Evolutionary conservation across 2,888 invertebrate genomes (phyloP).

Genomic region (Neocrepidodera transversa): DNA sequence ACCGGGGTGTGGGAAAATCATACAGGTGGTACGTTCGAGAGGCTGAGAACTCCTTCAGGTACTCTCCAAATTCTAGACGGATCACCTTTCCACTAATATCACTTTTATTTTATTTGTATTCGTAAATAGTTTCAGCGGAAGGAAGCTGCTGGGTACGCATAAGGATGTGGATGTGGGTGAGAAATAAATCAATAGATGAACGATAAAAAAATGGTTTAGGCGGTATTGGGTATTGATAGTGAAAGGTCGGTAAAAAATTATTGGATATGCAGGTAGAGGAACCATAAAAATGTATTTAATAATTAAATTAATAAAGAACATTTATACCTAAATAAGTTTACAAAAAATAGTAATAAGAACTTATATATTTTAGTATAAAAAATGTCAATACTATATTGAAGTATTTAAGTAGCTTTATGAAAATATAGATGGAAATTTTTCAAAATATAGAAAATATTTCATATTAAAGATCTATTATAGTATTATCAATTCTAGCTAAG

Average conservation of each 20-base stretch:
- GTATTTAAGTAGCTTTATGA: no score
- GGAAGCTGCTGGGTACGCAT: slow-evolving; percentile 28
- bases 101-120: slow-evolving; percentile 28
- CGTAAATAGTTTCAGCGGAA: slow-evolving; percentile 31
- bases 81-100: slow-evolving; percentile 25
- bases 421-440: no score
- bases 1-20: slow-evolving; percentile 57
- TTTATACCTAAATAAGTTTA: no score
- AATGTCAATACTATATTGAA: no score
- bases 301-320: no score
- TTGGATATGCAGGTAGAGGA: slow-evolving; percentile 1
- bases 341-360: no score
- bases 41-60: slow-evolving; percentile 34
- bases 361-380: no score
- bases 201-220: slow-evolving; percentile 4
- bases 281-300: neutral
- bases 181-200: slow-evolving; percentile 32
- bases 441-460: no score
- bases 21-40: slow-evolving; percentile 53
- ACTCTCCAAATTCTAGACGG: slow-evolving; percentile 19
- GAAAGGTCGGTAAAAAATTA: neutral
- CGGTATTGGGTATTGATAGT: slow-evolving; percentile 12
- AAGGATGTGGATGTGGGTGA: slow-evolving; percentile 12
- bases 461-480: no score
- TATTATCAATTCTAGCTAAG: no score